Evolutionary conservation across 2,797 vertebrate genomes (phyloP).

Genomic region (Centropyge bicolor): DNA sequence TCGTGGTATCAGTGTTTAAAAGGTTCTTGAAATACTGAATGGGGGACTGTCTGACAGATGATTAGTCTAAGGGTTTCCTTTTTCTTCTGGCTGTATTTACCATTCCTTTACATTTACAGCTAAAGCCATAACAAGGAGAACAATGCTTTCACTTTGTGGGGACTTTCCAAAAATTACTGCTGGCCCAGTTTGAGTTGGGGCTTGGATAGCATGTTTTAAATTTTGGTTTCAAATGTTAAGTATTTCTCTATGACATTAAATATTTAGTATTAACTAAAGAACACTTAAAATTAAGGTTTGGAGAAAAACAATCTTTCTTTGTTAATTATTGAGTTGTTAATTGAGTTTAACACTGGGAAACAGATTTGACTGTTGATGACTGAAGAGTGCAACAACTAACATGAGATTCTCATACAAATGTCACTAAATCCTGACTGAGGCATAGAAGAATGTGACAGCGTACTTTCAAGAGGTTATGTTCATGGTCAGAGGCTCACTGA

Average conservation of each 20-base stretch:
- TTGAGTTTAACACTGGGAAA: no score
- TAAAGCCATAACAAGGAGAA: neutral
- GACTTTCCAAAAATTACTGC: slow-evolving; percentile 2
- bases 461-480: no score
- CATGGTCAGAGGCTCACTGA: no score
- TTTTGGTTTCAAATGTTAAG: neutral
- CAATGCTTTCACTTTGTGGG: slow-evolving; percentile 1
- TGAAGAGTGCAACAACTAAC: neutral
- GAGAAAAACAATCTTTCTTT: no score
- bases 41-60: no score
- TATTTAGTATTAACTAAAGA: neutral
- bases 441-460: no score
- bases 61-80: no score
- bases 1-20: no score
- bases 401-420: neutral
- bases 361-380: neutral
- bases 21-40: no score
- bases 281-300: neutral
- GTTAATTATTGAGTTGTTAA: no score
- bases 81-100: neutral
- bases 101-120: neutral
- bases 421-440: neutral
- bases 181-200: neutral
- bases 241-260: neutral
- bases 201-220: neutral